phyloP scores from a whole-genome alignment of 2,888 invertebrate species.

The Limnephilus marmoratus region DNA sequence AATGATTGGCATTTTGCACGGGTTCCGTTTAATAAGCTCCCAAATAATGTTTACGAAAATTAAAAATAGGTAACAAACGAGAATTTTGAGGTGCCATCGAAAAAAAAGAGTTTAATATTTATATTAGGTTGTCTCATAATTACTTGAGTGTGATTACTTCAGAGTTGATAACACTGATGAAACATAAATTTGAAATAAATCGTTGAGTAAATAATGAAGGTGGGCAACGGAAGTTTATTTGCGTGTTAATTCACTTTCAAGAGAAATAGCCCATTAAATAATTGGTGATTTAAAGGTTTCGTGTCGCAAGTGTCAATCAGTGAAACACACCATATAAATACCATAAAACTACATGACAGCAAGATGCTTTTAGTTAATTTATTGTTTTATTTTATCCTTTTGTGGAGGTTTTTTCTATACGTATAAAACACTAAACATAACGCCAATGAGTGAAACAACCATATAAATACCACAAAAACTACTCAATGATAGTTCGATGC shows the following conservation, averaged over 20 bases:
- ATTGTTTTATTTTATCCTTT: neutral
- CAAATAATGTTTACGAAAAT: no score
- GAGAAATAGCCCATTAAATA: neutral
- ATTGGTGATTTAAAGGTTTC: neutral
- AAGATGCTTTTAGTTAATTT: neutral
- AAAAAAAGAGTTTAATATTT: neutral
- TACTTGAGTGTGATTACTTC: neutral
- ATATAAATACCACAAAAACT: no score
- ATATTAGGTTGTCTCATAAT: neutral
- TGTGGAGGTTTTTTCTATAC: neutral
- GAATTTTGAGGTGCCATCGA: no score
- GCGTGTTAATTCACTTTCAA: neutral
- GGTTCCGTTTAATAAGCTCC: no score
- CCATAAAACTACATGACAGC: neutral
- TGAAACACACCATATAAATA: neutral
- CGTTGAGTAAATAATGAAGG: neutral
- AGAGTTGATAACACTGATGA: neutral
- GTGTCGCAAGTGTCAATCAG: neutral
- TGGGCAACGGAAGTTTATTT: neutral
- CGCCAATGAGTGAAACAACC: no score
- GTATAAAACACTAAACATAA: no score
- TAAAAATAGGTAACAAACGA: no score
- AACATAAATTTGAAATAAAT: neutral
- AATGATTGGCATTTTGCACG: no score
- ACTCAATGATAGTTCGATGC: no score